phyloP scores from a whole-genome alignment of 2,888 invertebrate genomes.

The Chrysina gloriosa region DNA sequence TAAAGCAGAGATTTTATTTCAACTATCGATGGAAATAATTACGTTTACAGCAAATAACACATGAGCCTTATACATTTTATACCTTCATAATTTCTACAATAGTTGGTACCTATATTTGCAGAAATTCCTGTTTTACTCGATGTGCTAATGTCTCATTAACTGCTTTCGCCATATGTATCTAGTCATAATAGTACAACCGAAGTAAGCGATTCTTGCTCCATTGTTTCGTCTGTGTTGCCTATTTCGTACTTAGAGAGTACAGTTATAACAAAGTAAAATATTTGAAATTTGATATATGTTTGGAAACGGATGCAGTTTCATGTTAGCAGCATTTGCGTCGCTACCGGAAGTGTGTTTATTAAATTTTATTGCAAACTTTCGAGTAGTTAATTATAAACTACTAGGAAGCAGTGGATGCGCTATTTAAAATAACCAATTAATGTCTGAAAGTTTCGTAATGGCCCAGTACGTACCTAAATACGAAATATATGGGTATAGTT shows the following conservation, averaged over 20 bases:
- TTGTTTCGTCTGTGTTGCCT: neutral
- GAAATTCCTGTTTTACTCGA: too few relatives aligned
- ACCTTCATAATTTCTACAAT: too few relatives aligned
- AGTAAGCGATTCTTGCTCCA: neutral
- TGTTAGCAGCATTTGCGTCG: neutral
- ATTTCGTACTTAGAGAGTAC: neutral
- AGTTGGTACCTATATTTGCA: too few relatives aligned
- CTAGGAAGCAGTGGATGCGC: neutral
- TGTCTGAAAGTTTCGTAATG: slow-evolving; percentile 20
- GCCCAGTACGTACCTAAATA: slow-evolving; percentile 1
- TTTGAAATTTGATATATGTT: slow-evolving; percentile 17
- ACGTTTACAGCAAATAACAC: too few relatives aligned
- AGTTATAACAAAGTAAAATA: slow-evolving; percentile 1
- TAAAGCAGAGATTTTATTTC: too few relatives aligned
- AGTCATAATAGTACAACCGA: too few relatives aligned
- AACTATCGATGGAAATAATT: too few relatives aligned
- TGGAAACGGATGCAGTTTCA: neutral
- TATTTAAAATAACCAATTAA: slow-evolving; percentile 31
- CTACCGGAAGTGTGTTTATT: slow-evolving; percentile 7
- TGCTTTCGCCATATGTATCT: too few relatives aligned
- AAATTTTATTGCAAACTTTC: slow-evolving; percentile 27
- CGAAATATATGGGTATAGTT: slow-evolving; percentile 17
- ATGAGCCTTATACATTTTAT: too few relatives aligned
- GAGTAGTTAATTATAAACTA: slow-evolving; percentile 25
- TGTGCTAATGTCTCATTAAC: too few relatives aligned